Conservation (phyloP, 1,140 invertebrate species). For the Diachasmimorpha longicaudata region DNA sequence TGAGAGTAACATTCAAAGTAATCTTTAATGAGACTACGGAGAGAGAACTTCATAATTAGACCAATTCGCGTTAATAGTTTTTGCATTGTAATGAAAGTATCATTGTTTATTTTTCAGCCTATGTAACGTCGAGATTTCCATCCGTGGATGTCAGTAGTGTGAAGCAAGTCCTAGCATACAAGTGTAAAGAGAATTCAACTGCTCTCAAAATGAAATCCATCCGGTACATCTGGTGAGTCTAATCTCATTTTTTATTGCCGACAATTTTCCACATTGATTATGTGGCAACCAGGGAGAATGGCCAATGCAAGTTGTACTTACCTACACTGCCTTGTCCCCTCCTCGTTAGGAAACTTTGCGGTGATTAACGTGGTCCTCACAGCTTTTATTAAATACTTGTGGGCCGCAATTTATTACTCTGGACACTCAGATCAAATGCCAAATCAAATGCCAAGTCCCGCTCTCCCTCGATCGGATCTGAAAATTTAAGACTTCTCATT, state of each 20-base stretch:
- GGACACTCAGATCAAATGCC: too few species aligned
- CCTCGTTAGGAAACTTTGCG: too few species aligned
- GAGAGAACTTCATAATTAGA: neutral
- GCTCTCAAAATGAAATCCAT: conserved; percentile 75
- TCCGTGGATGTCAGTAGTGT: conserved; percentile 75
- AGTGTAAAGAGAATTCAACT: conserved; percentile 78
- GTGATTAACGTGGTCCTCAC: too few species aligned
- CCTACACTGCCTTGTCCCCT: too few species aligned
- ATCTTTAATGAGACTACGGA: neutral
- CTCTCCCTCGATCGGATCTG: too few species aligned
- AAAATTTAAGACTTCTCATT: too few species aligned
- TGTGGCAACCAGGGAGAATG: too few species aligned
- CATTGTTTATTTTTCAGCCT: conserved; percentile 61
- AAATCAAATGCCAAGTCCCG: too few species aligned
- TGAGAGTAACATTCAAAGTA: neutral
- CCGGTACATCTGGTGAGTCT: conserved; percentile 67
- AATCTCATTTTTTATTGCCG: neutral
- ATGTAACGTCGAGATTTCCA: conserved; percentile 75
- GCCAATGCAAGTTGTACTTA: too few species aligned
- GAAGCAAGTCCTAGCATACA: conserved; percentile 77
- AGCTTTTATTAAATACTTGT: too few species aligned
- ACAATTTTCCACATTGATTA: neutral
- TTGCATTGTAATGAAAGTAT: neutral
- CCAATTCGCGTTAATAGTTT: neutral
- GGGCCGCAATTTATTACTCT: too few species aligned